Evolutionary conservation across 2,888 invertebrate genomes (phyloP).

Genomic region (Nymphalis polychloros): DNA sequence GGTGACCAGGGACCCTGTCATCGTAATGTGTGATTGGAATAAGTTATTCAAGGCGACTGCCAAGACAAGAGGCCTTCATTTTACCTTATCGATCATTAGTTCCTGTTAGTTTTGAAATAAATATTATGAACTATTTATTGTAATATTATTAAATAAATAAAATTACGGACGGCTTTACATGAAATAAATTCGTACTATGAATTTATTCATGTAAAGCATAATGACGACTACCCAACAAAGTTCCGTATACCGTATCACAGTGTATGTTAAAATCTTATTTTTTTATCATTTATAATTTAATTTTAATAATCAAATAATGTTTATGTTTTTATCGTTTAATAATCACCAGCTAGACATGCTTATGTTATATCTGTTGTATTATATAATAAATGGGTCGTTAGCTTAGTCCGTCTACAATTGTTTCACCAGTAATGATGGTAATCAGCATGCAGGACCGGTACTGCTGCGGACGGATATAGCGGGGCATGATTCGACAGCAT

Average conservation of each 20-base stretch:
- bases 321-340: neutral
- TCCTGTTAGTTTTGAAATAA: slow-evolving; percentile 19
- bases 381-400: slow-evolving; percentile 31
- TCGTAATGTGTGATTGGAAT: slow-evolving; percentile 54
- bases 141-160: neutral
- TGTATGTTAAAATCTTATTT: too few relatives aligned
- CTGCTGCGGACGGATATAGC: slow-evolving; percentile 35
- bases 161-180: too few relatives aligned
- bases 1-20: slow-evolving; percentile 43
- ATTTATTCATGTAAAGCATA: too few relatives aligned
- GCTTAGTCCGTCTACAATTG: slow-evolving; percentile 45
- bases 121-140: neutral
- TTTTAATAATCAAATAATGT: neutral
- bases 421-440: slow-evolving; percentile 55
- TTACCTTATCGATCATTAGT: slow-evolving; percentile 38
- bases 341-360: neutral
- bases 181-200: too few relatives aligned
- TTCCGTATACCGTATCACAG: too few relatives aligned
- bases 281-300: neutral
- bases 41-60: slow-evolving; percentile 47
- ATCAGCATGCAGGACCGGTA: slow-evolving; percentile 58
- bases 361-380: slow-evolving; percentile 2
- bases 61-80: slow-evolving; percentile 51
- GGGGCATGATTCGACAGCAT: slow-evolving; percentile 28
- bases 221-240: too few relatives aligned